These are phyloP conservation scores for Perizoma flavofasciatum DNA, from an alignment of 2,888 invertebrate species.

Conservation along the genomic window DNA sequence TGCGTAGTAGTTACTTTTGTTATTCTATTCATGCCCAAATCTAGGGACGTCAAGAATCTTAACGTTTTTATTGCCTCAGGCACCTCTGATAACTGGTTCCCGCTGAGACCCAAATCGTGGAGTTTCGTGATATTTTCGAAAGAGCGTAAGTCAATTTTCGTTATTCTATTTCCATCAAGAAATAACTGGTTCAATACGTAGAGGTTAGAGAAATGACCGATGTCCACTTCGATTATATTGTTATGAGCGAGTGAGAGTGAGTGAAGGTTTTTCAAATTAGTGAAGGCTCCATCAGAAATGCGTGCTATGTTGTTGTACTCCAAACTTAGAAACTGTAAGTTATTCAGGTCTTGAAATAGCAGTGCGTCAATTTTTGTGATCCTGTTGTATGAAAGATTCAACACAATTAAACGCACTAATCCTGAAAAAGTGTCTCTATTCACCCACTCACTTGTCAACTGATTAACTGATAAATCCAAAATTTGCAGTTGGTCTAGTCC, in stretches of 20 bases:
- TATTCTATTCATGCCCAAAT: conserved; percentile 92
- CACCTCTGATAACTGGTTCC: conserved; percentile 88
- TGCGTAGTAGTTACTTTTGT: conserved; percentile 87
- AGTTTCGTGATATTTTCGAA: conserved; percentile 91
- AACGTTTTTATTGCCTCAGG: conserved; percentile 89
- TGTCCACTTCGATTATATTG: conserved; percentile 87
- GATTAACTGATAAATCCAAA: conserved; percentile 89
- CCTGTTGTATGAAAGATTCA: conserved; percentile 89
- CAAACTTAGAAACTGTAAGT: conserved; percentile 89
- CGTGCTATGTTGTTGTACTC: conserved; percentile 88
- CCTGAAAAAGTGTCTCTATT: conserved; percentile 91
- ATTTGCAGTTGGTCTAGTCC: conserved; percentile 89
- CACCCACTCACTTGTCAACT: conserved; percentile 90
- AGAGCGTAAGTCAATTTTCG: conserved; percentile 86
- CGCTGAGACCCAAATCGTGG: conserved; percentile 90
- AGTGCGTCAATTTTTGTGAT: conserved; percentile 88
- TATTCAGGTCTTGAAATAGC: conserved; percentile 89
- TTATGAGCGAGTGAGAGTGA: conserved; percentile 90
- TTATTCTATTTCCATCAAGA: conserved; percentile 89
- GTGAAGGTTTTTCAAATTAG: conserved; percentile 89
- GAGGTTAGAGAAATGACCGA: conserved; percentile 88
- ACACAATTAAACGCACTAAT: conserved; percentile 88
- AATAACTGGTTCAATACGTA: conserved; percentile 89
- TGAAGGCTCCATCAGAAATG: conserved; percentile 89
- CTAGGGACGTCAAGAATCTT: conserved; percentile 88